phyloP scores from a whole-genome alignment of 2,113 vertebrate species.

The Philantomba maxwellii region DNA sequence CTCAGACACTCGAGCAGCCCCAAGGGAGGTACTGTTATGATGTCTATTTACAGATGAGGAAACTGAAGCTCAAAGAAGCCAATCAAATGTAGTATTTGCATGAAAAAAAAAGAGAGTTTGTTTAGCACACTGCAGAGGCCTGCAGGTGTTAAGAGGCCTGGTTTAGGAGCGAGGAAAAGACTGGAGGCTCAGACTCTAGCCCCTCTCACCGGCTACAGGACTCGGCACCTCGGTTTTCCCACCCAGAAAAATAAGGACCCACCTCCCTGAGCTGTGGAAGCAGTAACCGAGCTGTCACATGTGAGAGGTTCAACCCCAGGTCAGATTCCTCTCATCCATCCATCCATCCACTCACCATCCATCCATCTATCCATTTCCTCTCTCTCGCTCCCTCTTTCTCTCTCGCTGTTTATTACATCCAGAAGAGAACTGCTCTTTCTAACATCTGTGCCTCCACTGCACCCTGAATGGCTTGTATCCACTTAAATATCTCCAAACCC shows the following conservation, averaged over 20 bases:
- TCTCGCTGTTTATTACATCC: fast-evolving
- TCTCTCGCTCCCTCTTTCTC: background rate
- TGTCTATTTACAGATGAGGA: background rate
- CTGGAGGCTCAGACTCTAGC: background rate
- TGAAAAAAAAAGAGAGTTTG: background rate
- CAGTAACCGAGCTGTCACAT: background rate
- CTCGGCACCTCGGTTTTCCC: background rate
- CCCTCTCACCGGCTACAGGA: background rate
- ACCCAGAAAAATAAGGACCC: background rate
- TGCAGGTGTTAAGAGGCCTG: background rate
- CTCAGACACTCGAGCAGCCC: background rate
- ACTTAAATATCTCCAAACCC: background rate
- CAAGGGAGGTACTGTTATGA: background rate
- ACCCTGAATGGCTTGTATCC: background rate
- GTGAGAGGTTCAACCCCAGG: background rate
- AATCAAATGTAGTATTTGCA: background rate
- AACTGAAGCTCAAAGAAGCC: background rate
- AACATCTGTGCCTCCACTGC: too few relatives aligned
- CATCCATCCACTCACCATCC: background rate
- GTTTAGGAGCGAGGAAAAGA: fast-evolving
- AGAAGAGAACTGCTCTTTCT: background rate
- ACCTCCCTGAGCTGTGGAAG: background rate
- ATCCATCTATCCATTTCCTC: background rate
- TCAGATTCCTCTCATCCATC: background rate
- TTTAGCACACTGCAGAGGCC: background rate